Evolutionary conservation across 2,888 invertebrate species (phyloP), one percentile per base, ranked within the genome.

Genomic region (Cryptus viduatorius): DNA sequence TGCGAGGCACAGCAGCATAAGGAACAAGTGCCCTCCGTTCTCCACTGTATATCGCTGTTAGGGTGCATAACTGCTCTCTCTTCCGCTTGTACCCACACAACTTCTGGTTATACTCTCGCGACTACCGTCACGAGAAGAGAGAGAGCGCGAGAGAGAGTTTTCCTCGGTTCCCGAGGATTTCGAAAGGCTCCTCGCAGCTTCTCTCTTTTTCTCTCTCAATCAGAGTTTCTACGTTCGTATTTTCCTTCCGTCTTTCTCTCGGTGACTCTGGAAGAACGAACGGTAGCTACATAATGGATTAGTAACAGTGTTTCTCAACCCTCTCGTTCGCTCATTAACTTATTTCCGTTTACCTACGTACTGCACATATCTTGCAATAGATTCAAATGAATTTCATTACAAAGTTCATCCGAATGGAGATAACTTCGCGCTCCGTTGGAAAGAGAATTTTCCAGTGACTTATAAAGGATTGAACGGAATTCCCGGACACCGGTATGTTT

Each of bases 281-380:
- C 78, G 50, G 31, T 61, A 37, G 14, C 65, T 29, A 71, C 61
- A 65, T 71, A 72, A 73, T 82, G 73, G 73, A 78, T 78, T 73
- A 78, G 50, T 37, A 29, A 31, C 82, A 72, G 61, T 16, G 68
- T 12, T 19, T 82, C 82, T 78, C 82, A 73, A 78, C 48, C 14
- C 68, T 19, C 5, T 16, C 14, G 14, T 44, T 24, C 29, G 31
- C 12, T 67, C n/a, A 16, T 29, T 53, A 14, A 29, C n/a, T 24
- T 59, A n/a, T 8, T 16, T 48, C 8, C 14, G 7, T 53, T 53
- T 1, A 53, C 19, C 19, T 8, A 10, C 1, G 0, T 8, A 37
- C 37, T 5, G 37, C 37, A 37, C 7, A 37, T 7, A 37, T 7
- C 37, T 37, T 37, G 37, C 37, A 5, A 37, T 7, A 8, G 37